A percentile compares a stretch with the other conserved stretches of the same genome.
These are phyloP conservation scores for Micoletzkya japonica DNA, from an alignment of 2,888 invertebrate species.

Conservation along the genomic window DNA sequence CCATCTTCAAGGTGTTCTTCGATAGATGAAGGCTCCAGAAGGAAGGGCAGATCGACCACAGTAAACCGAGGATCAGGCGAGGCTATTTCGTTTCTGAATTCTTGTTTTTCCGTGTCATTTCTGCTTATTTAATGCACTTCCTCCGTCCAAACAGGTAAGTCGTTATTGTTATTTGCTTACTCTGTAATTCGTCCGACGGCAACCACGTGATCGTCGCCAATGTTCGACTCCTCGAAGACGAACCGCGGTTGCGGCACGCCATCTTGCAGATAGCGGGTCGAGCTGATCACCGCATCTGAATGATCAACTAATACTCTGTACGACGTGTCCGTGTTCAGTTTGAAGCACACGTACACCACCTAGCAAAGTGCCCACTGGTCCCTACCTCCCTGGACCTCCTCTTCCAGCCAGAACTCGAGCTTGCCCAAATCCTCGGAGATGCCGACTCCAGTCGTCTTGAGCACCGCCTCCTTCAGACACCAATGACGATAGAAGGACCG, in stretches of 20 bases:
- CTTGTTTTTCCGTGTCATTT: neutral
- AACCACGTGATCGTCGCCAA: slow-evolving; percentile 53
- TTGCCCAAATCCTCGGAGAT: slow-evolving; percentile 54
- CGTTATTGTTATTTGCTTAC: neutral
- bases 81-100: neutral
- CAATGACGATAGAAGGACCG: slow-evolving; percentile 50
- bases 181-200: slow-evolving; percentile 53
- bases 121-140: neutral
- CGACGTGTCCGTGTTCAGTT: too few species aligned
- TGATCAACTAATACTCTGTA: neutral
- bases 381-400: slow-evolving; percentile 44
- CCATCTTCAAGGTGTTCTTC: slow-evolving; percentile 32
- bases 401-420: slow-evolving; percentile 50
- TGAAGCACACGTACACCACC: neutral
- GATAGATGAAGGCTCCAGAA: slow-evolving; percentile 9
- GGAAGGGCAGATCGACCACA: slow-evolving; percentile 19
- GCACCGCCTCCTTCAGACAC: slow-evolving; percentile 63
- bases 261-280: slow-evolving; percentile 48
- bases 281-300: slow-evolving; percentile 44
- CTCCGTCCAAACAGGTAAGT: neutral
- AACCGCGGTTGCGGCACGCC: slow-evolving; percentile 43
- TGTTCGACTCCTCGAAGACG: slow-evolving; percentile 58
- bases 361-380: neutral
- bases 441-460: slow-evolving; percentile 63
- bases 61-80: neutral